These are phyloP conservation scores for Pantherophis guttatus DNA, from an alignment of 2,113 vertebrate genomes.

Conservation along the genomic window DNA sequence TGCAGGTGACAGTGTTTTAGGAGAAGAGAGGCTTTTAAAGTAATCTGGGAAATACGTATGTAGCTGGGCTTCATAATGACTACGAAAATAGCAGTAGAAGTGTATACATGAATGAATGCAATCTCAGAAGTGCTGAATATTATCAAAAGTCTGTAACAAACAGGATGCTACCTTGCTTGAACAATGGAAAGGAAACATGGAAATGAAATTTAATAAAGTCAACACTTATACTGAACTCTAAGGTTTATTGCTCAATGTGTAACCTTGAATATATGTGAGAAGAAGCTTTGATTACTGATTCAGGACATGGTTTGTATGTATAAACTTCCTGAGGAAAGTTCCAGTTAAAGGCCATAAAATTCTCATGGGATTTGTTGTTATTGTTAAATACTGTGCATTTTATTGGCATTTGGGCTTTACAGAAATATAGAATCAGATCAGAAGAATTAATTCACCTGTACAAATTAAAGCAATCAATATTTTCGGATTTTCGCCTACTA, in stretches of 20 bases:
- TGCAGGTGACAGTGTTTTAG: slow-evolving; percentile 8
- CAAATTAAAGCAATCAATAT: slow-evolving; percentile 5
- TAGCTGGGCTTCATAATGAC: background rate
- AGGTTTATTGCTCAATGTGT: background rate
- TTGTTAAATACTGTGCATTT: background rate
- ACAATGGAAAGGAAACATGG: background rate
- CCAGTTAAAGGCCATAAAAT: background rate
- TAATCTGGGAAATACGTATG: background rate
- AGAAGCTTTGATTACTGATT: background rate
- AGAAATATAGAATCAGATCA: background rate
- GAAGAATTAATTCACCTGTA: background rate
- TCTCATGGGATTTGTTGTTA: background rate
- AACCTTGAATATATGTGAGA: background rate
- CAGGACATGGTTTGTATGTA: background rate
- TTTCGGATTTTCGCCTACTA: too few relatives aligned
- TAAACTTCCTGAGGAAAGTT: background rate
- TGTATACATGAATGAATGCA: background rate
- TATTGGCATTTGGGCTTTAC: background rate
- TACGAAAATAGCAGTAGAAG: background rate
- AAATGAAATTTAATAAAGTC: background rate
- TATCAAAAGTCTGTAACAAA: background rate
- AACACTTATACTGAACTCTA: background rate
- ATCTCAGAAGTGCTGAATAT: background rate
- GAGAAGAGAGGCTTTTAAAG: background rate
- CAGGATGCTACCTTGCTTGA: background rate